Conservation (phyloP, 2,797 vertebrate genomes). For the Phataginus tricuspis region DNA sequence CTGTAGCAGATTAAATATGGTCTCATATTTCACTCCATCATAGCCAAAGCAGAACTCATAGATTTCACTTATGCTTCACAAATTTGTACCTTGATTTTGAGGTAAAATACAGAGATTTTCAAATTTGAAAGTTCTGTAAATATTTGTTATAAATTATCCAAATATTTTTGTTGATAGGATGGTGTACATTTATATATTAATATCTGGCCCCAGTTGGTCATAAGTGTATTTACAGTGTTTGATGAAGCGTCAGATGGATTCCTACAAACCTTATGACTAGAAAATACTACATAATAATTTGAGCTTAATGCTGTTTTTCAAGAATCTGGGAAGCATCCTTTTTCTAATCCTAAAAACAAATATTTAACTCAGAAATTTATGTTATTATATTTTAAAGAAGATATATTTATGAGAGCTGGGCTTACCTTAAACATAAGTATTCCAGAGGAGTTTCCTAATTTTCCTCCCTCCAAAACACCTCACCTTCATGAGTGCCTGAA, state of each 20-base stretch:
- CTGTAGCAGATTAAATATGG: not conserved
- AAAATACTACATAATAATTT: not conserved
- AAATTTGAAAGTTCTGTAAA: not conserved
- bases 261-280: not conserved
- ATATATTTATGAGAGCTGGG: not conserved
- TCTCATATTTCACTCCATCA: not conserved
- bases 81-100: conserved; percentile 9
- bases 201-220: not conserved
- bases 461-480: not conserved
- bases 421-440: not conserved
- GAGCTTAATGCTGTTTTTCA: not conserved
- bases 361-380: not conserved
- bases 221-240: not conserved
- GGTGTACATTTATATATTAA: not conserved
- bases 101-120: conserved; percentile 12
- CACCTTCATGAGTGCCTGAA: not conserved
- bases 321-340: conserved; percentile 1
- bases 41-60: not conserved
- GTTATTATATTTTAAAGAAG: conserved; percentile 18
- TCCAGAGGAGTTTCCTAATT: not conserved
- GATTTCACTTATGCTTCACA: not conserved
- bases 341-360: not conserved
- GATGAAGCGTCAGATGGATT: not conserved
- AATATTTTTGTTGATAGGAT: not conserved
- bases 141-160: not conserved